Evolutionary conservation across 2,888 invertebrate genomes (phyloP).

Genomic region (Carpatolechia fugitivella): DNA sequence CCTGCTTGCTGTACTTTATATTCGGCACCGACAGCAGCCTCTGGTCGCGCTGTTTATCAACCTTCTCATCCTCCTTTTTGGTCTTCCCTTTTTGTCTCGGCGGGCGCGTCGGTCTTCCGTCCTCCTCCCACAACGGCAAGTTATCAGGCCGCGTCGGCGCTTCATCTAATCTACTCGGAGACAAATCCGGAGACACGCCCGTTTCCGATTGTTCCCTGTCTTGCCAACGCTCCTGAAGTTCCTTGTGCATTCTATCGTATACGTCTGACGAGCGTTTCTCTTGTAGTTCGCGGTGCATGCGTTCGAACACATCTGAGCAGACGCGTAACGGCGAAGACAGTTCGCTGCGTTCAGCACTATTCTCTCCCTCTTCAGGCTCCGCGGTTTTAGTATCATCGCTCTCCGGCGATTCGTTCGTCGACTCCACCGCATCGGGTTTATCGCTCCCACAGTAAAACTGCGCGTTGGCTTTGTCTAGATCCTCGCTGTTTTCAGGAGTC

Average conservation of each 20-base stretch:
- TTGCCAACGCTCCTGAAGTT: constrained; percentile 69
- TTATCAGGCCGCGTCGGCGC: constrained; percentile 78
- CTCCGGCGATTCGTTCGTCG: constrained; percentile 36
- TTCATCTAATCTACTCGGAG: constrained; percentile 38
- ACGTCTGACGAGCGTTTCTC: constrained; percentile 54
- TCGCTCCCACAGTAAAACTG: constrained; percentile 64
- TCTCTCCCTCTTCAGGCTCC: constrained; percentile 22
- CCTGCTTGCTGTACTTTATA: constrained; percentile 80
- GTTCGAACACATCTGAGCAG: constrained; percentile 61
- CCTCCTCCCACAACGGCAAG: constrained; percentile 75
- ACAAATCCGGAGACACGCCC: constrained; percentile 31
- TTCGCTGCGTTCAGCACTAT: constrained; percentile 33
- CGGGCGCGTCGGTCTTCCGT: constrained; percentile 59
- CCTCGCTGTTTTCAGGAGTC: constrained; percentile 65
- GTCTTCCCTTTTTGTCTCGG: constrained; percentile 70
- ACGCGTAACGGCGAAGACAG: constrained; percentile 55
- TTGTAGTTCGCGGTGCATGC: constrained; percentile 63
- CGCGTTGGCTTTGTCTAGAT: constrained; percentile 52
- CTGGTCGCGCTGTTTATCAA: constrained; percentile 78
- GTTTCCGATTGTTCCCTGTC: constrained; percentile 52
- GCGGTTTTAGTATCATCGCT: constrained; percentile 29
- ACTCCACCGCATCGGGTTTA: constrained; percentile 38
- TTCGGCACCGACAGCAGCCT: constrained; percentile 88
- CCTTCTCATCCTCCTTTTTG: constrained; percentile 41
- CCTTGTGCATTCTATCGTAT: constrained; percentile 65